These are phyloP conservation scores for Thereva unica DNA, from an alignment of 2,888 invertebrate genomes.

Conservation along the genomic window DNA sequence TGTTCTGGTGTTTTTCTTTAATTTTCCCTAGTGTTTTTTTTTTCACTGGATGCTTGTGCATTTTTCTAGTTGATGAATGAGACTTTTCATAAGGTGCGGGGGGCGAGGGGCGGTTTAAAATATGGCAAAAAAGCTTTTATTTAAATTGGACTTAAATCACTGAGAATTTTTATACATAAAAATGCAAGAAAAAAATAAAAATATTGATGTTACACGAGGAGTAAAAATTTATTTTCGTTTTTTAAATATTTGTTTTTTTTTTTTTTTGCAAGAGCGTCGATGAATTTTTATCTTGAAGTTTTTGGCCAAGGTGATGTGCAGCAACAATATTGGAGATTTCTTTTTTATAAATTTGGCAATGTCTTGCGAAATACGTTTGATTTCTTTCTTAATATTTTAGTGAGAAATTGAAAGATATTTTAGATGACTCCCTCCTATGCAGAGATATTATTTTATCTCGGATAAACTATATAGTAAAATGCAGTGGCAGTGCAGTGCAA, in stretches of 20 bases:
- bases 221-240: background rate
- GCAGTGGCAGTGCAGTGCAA: too few species aligned
- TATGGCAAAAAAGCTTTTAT: slow-evolving; percentile 27
- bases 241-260: background rate
- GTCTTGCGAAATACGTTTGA: too few species aligned
- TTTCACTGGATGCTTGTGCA: slow-evolving; percentile 17
- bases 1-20: slow-evolving; percentile 3
- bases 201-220: slow-evolving; percentile 1
- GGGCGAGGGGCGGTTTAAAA: background rate
- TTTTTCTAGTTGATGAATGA: slow-evolving; percentile 17
- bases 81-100: slow-evolving; percentile 2
- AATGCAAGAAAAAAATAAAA: slow-evolving; percentile 3
- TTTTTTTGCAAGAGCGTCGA: background rate
- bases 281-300: too few species aligned
- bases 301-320: too few species aligned
- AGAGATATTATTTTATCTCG: too few species aligned
- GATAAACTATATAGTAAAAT: too few species aligned
- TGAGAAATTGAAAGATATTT: too few species aligned
- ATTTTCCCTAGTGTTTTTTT: slow-evolving; percentile 21
- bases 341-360: too few species aligned
- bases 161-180: slow-evolving; percentile 5
- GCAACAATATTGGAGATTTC: too few species aligned
- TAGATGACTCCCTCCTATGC: too few species aligned
- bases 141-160: slow-evolving; percentile 29
- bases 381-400: too few species aligned